These are phyloP conservation scores for Sminthopsis crassicaudata DNA, from an alignment of 2,113 vertebrate species.

Conservation along the genomic window DNA sequence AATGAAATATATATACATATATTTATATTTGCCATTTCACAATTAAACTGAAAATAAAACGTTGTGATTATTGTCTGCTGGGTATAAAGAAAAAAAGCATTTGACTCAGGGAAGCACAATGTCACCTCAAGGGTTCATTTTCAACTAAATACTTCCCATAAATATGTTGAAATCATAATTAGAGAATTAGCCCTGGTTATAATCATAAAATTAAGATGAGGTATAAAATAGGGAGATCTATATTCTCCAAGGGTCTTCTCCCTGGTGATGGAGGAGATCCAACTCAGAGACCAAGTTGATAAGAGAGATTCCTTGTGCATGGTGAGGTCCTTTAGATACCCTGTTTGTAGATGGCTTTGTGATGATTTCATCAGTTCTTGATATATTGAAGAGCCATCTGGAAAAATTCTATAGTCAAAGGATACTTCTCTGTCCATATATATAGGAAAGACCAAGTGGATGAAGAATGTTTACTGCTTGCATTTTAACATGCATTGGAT, in stretches of 20 bases:
- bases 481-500: background rate
- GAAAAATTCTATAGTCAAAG: background rate
- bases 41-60: background rate
- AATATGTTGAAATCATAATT: background rate
- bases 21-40: background rate
- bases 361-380: background rate
- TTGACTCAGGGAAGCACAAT: background rate
- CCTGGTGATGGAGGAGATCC: background rate
- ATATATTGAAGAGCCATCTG: background rate
- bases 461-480: background rate
- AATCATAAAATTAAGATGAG: background rate
- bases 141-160: background rate
- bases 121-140: background rate
- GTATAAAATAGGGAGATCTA: background rate
- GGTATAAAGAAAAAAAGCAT: background rate
- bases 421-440: background rate
- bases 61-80: background rate
- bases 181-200: background rate
- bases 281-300: background rate
- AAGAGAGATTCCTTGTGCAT: background rate
- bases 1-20: background rate
- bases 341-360: background rate
- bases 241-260: background rate
- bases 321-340: background rate
- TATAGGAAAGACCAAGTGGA: background rate